These are phyloP conservation scores for Pristionchus fissidentatus DNA, from an alignment of 2,888 invertebrate genomes.

Conservation along the genomic window DNA sequence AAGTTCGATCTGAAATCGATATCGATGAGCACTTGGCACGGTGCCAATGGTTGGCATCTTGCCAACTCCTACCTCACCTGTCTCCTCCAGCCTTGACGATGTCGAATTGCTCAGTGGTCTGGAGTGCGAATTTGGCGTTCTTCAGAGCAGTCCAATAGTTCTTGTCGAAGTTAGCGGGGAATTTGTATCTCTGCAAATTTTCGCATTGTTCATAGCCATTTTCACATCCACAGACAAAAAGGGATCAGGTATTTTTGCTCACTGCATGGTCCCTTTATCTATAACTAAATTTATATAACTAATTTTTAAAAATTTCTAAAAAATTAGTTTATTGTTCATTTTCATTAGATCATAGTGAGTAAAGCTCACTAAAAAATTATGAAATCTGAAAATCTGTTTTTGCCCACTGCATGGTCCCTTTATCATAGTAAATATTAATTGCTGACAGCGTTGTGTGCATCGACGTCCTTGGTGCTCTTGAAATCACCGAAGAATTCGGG, in stretches of 20 bases:
- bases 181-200: not conserved
- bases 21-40: not conserved
- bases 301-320: too few relatives aligned
- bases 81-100: not conserved
- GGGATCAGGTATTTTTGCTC: too few relatives aligned
- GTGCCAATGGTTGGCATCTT: not conserved
- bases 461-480: not conserved
- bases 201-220: too few relatives aligned
- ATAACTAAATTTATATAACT: too few relatives aligned
- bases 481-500: slow-evolving; percentile 31
- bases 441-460: slow-evolving; percentile 12
- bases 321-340: too few relatives aligned
- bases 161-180: not conserved
- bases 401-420: too few relatives aligned
- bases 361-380: too few relatives aligned
- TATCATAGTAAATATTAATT: too few relatives aligned
- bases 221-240: too few relatives aligned
- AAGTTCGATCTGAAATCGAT: slow-evolving; percentile 59
- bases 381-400: too few relatives aligned
- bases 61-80: not conserved
- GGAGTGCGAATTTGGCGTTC: not conserved
- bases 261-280: too few relatives aligned
- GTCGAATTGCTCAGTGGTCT: not conserved
- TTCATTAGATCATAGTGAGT: too few relatives aligned
- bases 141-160: slow-evolving; percentile 37